Base-by-base conservation (phyloP, 2,113 vertebrate species). In the Pygoscelis adeliae region DNA sequence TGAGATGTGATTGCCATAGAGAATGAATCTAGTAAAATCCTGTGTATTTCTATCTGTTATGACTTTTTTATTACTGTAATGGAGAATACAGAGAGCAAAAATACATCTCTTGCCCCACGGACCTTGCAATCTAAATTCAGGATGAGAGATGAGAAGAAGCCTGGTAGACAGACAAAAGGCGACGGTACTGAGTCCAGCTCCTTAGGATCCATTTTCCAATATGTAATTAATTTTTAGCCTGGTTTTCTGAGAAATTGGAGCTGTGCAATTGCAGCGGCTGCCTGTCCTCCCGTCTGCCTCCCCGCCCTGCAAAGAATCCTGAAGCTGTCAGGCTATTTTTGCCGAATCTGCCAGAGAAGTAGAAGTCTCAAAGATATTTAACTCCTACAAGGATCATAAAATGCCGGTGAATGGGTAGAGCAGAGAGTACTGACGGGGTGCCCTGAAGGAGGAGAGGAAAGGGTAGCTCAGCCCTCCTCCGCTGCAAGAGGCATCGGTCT, bases 301-400 rank as follows among this genome's bases (percentile, higher is more conserved):
- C 38, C 85, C 7, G 0, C 32, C 50, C 29, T 2, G 4, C 44
- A 81, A 83, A 71, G 42, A 1, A 8, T 84, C n/a, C 62, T 84
- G 93, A 93, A 94, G 52, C 47, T 56, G 29, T 36, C 16, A 32
- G n/a, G n/a, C 55, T 91, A 25, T 81, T 96, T 96, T 87, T 94
- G 87, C n/a, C 25, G 13, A 66, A 94, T 74, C 29, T 58, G 8
- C 32, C 32, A 8, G 29, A 87, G 34, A 83, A 86, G 36, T 55
- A 53, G 17, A 77, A 76, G 26, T 56, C 70, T 79, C 40, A 40
- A 52, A 47, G 65, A 27, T 42, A 66, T 25, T 85, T 82, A 87
- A 44, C 50, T 84, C 73, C 61, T 76, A 34, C 3, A 14, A n/a
- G 63, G 32, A 90, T 50, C 18, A 30, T 17, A 78, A 85, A 72